Percentiles rank a stretch among this genome's conserved stretches.
Conservation (phyloP, 2,888 invertebrate genomes). For the Salpingus planirostris region DNA sequence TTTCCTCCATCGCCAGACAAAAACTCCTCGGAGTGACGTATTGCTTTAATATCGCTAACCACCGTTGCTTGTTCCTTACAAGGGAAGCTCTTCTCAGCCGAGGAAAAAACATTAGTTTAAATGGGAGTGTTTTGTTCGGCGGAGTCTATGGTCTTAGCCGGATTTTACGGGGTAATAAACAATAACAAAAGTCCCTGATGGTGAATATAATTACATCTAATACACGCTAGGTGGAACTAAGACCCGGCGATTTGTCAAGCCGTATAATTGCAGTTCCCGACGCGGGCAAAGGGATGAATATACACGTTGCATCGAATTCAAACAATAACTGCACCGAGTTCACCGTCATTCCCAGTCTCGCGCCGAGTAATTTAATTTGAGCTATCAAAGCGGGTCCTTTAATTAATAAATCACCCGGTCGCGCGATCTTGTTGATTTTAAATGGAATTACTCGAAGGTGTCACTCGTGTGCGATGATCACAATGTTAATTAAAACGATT, state of each 20-base stretch:
- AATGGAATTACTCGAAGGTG: too few relatives aligned
- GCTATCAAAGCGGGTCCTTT: slow-evolving; percentile 8
- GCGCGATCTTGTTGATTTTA: too few relatives aligned
- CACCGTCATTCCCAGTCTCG: slow-evolving; percentile 9
- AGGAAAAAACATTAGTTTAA: slow-evolving; percentile 14
- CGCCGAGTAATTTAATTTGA: slow-evolving; percentile 10
- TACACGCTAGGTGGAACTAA: slow-evolving; percentile 11
- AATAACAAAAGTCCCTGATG: slow-evolving; percentile 12
- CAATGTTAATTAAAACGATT: too few relatives aligned
- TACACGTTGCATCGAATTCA: slow-evolving; percentile 9
- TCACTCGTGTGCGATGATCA: too few relatives aligned
- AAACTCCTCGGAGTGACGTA: slow-evolving; percentile 13
- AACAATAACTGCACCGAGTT: slow-evolving; percentile 12
- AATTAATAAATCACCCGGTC: too few relatives aligned
- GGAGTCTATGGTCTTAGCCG: slow-evolving; percentile 11
- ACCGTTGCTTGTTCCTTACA: slow-evolving; percentile 14
- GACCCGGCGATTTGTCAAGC: slow-evolving; percentile 11
- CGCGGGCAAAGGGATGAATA: slow-evolving; percentile 6
- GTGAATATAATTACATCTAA: slow-evolving; percentile 13
- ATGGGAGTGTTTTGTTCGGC: slow-evolving; percentile 13
- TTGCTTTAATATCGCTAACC: slow-evolving; percentile 15
- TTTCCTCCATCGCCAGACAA: slow-evolving; percentile 1
- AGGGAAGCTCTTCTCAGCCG: slow-evolving; percentile 12
- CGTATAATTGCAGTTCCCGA: too few relatives aligned
- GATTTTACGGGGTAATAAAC: slow-evolving; percentile 14